phyloP scores from a whole-genome alignment of 2,888 invertebrate genomes.

The Brachynemurus nebulosus region DNA sequence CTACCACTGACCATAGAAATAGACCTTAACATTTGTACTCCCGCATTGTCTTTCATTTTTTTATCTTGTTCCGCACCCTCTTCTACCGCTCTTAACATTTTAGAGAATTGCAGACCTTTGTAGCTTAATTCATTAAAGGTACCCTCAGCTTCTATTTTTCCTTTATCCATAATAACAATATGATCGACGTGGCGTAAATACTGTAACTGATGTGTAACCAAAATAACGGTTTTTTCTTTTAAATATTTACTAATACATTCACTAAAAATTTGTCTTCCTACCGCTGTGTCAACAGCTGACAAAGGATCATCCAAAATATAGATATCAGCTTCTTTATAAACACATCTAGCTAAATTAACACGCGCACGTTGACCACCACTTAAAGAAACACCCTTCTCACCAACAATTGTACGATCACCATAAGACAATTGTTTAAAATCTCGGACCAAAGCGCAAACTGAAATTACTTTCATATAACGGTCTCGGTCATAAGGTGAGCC shows the following conservation, averaged over 20 bases:
- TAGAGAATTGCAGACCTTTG: slow-evolving; percentile 37
- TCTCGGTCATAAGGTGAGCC: slow-evolving; percentile 44
- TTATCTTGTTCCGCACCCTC: slow-evolving; percentile 17
- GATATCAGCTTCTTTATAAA: slow-evolving; percentile 62
- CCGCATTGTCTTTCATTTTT: neutral
- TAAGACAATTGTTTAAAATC: slow-evolving; percentile 63
- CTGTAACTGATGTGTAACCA: slow-evolving; percentile 60
- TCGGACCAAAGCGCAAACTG: slow-evolving; percentile 44
- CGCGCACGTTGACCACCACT: slow-evolving; percentile 78
- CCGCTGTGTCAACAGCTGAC: slow-evolving; percentile 63
- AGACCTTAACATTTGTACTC: neutral
- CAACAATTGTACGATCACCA: slow-evolving; percentile 63
- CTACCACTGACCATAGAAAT: neutral
- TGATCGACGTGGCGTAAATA: slow-evolving; percentile 28
- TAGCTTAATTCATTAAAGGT: slow-evolving; percentile 32
- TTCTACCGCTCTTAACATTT: slow-evolving; percentile 28
- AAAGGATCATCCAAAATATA: slow-evolving; percentile 69
- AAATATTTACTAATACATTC: slow-evolving; percentile 51
- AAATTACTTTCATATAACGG: slow-evolving; percentile 41
- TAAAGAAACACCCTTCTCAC: slow-evolving; percentile 64
- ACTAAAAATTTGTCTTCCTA: slow-evolving; percentile 55
- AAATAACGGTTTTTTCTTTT: slow-evolving; percentile 42
- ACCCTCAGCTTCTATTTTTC: slow-evolving; percentile 33
- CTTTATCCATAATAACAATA: slow-evolving; percentile 32
- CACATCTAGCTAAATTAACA: slow-evolving; percentile 59